Evolutionary conservation across 2,888 invertebrate species (phyloP).

Genomic region (Schizotus pectinicornis): DNA sequence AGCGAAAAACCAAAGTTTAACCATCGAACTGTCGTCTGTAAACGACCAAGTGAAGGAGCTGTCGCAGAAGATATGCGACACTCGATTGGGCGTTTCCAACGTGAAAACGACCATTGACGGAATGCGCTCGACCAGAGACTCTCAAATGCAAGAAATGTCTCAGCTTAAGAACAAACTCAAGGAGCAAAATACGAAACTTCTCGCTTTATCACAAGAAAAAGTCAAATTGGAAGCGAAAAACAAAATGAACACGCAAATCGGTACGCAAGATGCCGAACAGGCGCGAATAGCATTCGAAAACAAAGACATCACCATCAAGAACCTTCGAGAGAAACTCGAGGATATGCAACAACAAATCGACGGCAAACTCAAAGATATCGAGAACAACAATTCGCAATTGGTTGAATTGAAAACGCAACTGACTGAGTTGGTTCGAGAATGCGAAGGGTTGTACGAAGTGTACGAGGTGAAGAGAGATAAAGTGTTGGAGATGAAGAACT

Average conservation of each 20-base stretch:
- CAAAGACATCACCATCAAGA: constrained; percentile 69
- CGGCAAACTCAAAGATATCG: constrained; percentile 79
- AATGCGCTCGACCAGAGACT: constrained; percentile 91
- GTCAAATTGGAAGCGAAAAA: constrained; percentile 78
- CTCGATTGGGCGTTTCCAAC: constrained; percentile 84
- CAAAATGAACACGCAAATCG: constrained; percentile 61
- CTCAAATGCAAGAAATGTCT: constrained; percentile 86
- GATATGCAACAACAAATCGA: constrained; percentile 81
- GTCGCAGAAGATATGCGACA: constrained; percentile 81
- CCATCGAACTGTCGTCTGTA: constrained; percentile 75
- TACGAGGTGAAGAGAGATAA: constrained; percentile 72
- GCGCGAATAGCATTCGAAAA: constrained; percentile 69
- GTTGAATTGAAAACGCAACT: constrained; percentile 75
- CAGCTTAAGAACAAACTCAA: constrained; percentile 81
- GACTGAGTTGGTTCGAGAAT: constrained; percentile 70
- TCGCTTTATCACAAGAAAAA: constrained; percentile 83
- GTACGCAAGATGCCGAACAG: constrained; percentile 60
- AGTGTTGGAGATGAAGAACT: constrained; percentile 58
- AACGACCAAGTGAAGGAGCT: constrained; percentile 72
- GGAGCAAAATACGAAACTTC: constrained; percentile 82
- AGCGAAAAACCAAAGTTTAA: constrained; percentile 83
- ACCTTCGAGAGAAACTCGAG: constrained; percentile 70
- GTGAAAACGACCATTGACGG: constrained; percentile 96
- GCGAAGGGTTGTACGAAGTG: constrained; percentile 67
- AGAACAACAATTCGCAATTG: constrained; percentile 78